Conservation (phyloP, 2,888 invertebrate species). For the Drosophila basisetae region DNA sequence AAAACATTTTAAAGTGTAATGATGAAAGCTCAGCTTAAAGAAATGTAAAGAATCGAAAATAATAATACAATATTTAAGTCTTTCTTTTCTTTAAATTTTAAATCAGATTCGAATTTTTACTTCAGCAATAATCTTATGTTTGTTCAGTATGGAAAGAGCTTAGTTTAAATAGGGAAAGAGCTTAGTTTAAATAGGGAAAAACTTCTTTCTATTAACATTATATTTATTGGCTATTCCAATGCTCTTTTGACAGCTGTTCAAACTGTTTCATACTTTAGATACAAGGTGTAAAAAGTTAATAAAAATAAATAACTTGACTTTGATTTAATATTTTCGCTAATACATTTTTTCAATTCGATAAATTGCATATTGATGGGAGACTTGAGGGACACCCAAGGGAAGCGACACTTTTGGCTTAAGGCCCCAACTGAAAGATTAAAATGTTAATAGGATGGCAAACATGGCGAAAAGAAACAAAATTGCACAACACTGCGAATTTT, state of each 20-base stretch:
- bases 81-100: background rate
- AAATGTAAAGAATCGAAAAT: too few relatives aligned
- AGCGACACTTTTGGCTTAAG: constrained; percentile 6
- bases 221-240: too few relatives aligned
- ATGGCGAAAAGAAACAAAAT: constrained; percentile 15
- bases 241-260: background rate
- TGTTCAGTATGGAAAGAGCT: too few relatives aligned
- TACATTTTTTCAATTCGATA: background rate
- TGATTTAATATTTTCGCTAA: background rate
- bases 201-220: too few relatives aligned
- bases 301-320: background rate
- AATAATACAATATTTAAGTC: background rate
- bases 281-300: background rate
- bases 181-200: too few relatives aligned
- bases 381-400: background rate
- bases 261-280: background rate
- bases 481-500: constrained; percentile 46
- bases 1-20: too few relatives aligned
- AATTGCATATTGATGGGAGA: background rate
- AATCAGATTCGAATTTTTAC: background rate
- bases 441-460: constrained; percentile 59
- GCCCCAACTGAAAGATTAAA: constrained; percentile 51
- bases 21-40: too few relatives aligned
- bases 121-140: background rate
- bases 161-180: too few relatives aligned